Evolutionary conservation across 2,888 invertebrate species (phyloP).

Genomic region (Timandra comae): DNA sequence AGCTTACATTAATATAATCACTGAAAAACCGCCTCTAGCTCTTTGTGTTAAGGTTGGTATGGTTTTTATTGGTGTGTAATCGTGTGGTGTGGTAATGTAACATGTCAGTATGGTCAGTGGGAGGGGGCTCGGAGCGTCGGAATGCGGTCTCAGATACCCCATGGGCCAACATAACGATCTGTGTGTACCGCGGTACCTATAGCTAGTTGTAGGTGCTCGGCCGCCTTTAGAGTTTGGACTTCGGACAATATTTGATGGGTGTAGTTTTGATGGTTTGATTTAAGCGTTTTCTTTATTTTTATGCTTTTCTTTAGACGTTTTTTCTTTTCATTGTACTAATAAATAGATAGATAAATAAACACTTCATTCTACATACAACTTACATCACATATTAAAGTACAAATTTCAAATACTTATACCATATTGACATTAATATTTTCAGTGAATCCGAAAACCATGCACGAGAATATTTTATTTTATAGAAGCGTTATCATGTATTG

Average conservation of each 20-base stretch:
- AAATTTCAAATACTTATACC: no score
- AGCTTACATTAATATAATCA: no score
- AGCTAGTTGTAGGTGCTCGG: constrained; percentile 39
- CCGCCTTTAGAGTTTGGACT: constrained; percentile 32
- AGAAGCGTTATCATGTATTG: no score
- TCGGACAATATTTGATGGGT: constrained; percentile 1
- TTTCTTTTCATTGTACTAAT: no score
- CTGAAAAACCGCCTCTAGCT: no score
- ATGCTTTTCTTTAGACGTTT: no score
- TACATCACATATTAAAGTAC: no score
- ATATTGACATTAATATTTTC: no score
- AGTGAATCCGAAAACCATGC: no score
- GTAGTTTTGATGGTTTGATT: neutral
- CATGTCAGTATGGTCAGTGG: constrained; percentile 43
- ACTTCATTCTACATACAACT: neutral
- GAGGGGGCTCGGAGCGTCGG: constrained; percentile 46
- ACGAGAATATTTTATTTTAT: no score
- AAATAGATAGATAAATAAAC: no score
- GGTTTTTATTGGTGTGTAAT: constrained; percentile 8
- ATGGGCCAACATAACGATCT: constrained; percentile 42
- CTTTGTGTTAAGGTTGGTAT: constrained; percentile 12
- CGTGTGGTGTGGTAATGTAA: constrained; percentile 34
- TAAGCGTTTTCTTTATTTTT: no score
- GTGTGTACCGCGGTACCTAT: constrained; percentile 35
- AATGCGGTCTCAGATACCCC: constrained; percentile 72